Evolutionary conservation across 2,113 vertebrate genomes (phyloP).

Genomic region (Engraulis encrasicolus): DNA sequence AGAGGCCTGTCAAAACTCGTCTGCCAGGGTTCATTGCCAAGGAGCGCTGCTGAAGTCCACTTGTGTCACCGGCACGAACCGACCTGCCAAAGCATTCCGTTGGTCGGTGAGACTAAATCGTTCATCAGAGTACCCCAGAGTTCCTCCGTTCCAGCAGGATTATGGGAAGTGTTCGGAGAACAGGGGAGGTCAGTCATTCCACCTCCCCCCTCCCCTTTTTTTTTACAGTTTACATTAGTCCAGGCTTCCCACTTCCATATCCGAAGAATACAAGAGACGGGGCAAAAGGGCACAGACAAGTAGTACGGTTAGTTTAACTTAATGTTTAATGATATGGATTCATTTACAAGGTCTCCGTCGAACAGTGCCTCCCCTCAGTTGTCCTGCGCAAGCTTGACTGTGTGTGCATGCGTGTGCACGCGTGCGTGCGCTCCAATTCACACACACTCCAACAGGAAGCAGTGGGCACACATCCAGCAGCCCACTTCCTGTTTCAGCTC

Average conservation of each 20-base stretch:
- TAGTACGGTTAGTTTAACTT: conserved; percentile 55
- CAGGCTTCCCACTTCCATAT: conserved; percentile 22
- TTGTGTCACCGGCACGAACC: not conserved
- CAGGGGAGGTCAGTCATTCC: too few relatives aligned
- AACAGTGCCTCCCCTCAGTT: conserved; percentile 21
- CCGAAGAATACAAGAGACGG: conserved; percentile 59
- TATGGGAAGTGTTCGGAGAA: not conserved
- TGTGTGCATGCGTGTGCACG: not conserved
- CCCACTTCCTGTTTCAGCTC: not conserved
- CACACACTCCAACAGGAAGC: too few relatives aligned
- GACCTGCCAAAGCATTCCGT: conserved; percentile 14
- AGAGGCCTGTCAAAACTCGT: conserved; percentile 5
- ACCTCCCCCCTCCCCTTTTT: too few relatives aligned
- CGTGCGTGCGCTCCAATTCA: not conserved
- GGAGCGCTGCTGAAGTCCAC: not conserved
- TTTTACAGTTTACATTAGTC: not conserved
- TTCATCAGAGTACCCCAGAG: not conserved
- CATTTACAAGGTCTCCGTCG: conserved; percentile 44
- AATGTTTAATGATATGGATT: conserved; percentile 47
- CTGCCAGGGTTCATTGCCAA: too few relatives aligned
- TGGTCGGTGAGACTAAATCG: not conserved
- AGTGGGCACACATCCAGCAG: conserved; percentile 12
- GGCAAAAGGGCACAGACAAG: conserved; percentile 66
- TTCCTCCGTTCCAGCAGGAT: not conserved
- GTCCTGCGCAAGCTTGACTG: not conserved